A percentile compares a stretch with the other conserved stretches of the same genome.
Evolutionary conservation across 2,797 vertebrate genomes (phyloP).

Genomic region (Eulemur mongoz): DNA sequence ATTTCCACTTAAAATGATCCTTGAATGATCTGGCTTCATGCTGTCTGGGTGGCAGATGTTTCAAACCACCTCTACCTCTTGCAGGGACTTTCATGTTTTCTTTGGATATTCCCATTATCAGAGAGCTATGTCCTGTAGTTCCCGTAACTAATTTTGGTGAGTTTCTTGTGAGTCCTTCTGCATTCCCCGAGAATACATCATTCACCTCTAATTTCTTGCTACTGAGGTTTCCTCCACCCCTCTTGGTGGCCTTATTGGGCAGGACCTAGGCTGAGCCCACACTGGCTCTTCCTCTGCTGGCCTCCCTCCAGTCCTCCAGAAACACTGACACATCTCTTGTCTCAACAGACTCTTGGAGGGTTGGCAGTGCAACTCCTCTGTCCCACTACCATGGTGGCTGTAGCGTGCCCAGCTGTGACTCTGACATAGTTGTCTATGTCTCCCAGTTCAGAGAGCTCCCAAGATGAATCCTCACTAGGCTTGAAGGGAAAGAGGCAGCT

Average conservation of each 20-base stretch:
- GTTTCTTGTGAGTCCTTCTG: not conserved
- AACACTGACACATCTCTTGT: not conserved
- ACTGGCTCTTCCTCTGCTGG: not conserved
- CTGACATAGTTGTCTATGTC: not conserved
- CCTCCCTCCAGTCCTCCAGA: not conserved
- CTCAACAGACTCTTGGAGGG: not conserved
- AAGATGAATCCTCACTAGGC: not conserved
- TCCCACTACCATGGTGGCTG: rapidly evolving
- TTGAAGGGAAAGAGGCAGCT: not conserved
- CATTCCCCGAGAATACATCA: not conserved
- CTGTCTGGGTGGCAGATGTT: not conserved
- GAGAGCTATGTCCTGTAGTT: not conserved
- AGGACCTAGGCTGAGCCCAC: not conserved
- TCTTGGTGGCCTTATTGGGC: not conserved
- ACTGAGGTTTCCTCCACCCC: not conserved
- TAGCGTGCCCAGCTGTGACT: not conserved
- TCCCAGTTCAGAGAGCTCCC: not conserved
- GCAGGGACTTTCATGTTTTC: not conserved
- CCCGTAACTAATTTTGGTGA: not conserved
- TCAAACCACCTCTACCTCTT: not conserved
- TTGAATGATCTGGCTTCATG: not conserved
- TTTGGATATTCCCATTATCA: not conserved
- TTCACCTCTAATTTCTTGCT: not conserved
- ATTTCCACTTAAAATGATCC: not conserved
- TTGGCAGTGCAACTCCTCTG: not conserved